Conservation (phyloP, 2,888 invertebrate species). For the Galeopsomyia nigrocyanea region DNA sequence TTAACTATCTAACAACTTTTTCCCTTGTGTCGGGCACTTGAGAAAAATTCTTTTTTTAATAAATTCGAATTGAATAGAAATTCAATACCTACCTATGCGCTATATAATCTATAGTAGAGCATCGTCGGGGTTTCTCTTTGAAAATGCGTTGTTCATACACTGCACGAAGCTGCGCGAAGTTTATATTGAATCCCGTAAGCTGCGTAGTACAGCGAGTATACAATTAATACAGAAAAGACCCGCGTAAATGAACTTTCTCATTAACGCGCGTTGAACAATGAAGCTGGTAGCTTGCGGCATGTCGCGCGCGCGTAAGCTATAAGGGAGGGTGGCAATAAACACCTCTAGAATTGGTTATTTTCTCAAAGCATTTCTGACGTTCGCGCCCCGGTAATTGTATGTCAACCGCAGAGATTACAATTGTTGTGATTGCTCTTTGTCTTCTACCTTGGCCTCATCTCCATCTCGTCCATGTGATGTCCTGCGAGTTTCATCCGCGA, state of each 20-base stretch:
- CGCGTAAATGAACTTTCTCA: slow-evolving; percentile 52
- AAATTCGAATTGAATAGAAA: too few species aligned
- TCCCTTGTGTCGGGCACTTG: too few species aligned
- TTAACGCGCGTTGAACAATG: slow-evolving; percentile 57
- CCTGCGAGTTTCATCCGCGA: too few species aligned
- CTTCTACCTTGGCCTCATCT: slow-evolving; percentile 9
- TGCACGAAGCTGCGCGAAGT: too few species aligned
- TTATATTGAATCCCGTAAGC: too few species aligned
- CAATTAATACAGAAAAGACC: slow-evolving; percentile 48
- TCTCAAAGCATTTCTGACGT: slow-evolving; percentile 56
- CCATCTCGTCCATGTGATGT: too few species aligned
- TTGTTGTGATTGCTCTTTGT: slow-evolving; percentile 64
- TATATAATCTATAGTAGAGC: too few species aligned
- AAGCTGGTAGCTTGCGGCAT: slow-evolving; percentile 45
- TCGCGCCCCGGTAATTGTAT: slow-evolving; percentile 54
- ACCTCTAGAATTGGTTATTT: slow-evolving; percentile 65
- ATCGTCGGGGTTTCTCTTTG: too few species aligned
- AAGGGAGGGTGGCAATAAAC: slow-evolving; percentile 56
- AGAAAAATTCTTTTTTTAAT: too few species aligned
- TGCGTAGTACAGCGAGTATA: slow-evolving; percentile 4
- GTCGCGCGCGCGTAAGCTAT: slow-evolving; percentile 27
- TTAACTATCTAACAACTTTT: too few species aligned
- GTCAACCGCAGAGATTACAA: slow-evolving; percentile 65
- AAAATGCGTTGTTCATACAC: too few species aligned
- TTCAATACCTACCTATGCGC: too few species aligned